phyloP scores from a whole-genome alignment of 2,888 invertebrate species.

The Stenolophus ochropezus region DNA sequence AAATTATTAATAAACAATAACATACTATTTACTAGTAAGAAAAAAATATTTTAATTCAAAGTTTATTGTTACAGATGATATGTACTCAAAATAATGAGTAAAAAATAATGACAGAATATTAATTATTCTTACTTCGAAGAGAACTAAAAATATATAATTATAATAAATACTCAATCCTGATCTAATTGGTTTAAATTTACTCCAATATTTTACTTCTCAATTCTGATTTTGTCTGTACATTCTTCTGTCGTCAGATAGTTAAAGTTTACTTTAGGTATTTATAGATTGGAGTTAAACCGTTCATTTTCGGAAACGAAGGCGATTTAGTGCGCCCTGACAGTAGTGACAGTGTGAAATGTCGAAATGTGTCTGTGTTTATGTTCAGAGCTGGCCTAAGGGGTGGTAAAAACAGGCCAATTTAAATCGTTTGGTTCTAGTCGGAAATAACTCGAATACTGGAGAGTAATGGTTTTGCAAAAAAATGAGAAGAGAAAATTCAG shows the following conservation, averaged over 20 bases:
- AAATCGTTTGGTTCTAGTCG: constrained; percentile 4
- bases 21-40: too few relatives aligned
- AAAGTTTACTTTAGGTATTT: constrained; percentile 40
- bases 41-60: too few relatives aligned
- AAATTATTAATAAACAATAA: too few relatives aligned
- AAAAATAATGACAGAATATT: too few relatives aligned
- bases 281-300: constrained; percentile 11
- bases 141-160: too few relatives aligned
- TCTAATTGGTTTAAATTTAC: constrained; percentile 16
- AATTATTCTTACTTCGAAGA: too few relatives aligned
- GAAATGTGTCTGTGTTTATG: constrained; percentile 38
- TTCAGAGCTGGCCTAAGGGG: constrained; percentile 23
- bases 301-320: constrained; percentile 5
- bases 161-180: too few relatives aligned
- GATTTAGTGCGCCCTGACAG: not conserved
- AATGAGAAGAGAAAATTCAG: too few relatives aligned
- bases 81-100: too few relatives aligned
- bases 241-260: constrained; percentile 24
- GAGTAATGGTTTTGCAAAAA: too few relatives aligned
- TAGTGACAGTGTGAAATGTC: too few relatives aligned
- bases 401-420: constrained; percentile 33
- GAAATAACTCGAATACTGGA: constrained; percentile 18
- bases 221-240: constrained; percentile 17
- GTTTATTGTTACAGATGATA: too few relatives aligned
- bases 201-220: not conserved